Evolutionary conservation across 2,797 vertebrate species (phyloP), one percentile per base, ranked within the genome.

Genomic region (Pseudomugil tenellus): DNA sequence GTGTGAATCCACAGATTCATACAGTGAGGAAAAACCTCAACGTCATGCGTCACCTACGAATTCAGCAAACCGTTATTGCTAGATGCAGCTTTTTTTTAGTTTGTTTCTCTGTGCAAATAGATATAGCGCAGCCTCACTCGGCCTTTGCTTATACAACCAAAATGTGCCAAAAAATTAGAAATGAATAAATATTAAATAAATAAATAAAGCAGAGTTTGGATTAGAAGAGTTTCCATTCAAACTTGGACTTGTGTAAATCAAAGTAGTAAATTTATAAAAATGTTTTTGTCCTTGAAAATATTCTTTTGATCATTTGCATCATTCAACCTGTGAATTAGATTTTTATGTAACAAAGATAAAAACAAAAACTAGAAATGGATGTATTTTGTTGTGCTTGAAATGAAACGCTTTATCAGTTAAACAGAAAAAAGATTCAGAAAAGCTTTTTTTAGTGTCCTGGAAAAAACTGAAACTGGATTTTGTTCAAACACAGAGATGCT

Each of bases 51-150:
- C 29, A 8, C 53, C 61, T 2, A 13, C 65, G 59, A 80, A 73
- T 70, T 75, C 61, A n/a, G 79, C 74, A 82, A 86, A 79, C 82
- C 59, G 74, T 90, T 91, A 91, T 89, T 92, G 89, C 89, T 90
- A 7, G 35, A 84, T 58, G 74, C 82, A 64, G 62, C 54, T 80
- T 58, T 57, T 51, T 49, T 56, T 35, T 37, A 32, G 41, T 21
- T 46, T 21, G 52, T 83, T 84, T 87, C 51, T 87, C 70, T 89
- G 89, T 91, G 89, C 90, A 90, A 90, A 85, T 86, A 70, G 82
- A 82, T 75, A 74, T 79, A 74, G 73, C 84, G 74, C 41, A 26
- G 39, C 59, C 16, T 70, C 49, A 53, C 71, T 68, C 57, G 37
- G 54, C 70, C 66, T 74, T 81, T 32, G 55, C 46, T 16, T 58